A percentile compares a stretch with the other conserved stretches of the same genome.
phyloP scores from a whole-genome alignment of 2,113 vertebrate genomes.

The Centropus unirufus region DNA sequence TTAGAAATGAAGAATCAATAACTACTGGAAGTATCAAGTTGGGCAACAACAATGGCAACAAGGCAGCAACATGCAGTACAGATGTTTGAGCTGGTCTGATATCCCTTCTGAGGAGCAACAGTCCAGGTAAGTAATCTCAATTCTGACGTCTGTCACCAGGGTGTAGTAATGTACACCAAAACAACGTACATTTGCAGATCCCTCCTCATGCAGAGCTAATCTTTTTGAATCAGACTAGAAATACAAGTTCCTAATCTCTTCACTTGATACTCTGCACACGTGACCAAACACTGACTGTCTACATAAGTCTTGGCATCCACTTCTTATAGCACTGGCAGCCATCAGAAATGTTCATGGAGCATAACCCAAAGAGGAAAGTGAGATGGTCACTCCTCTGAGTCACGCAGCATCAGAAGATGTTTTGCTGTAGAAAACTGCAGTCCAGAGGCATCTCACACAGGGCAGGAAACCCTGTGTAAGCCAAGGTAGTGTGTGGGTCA shows the following conservation, averaged over 20 bases:
- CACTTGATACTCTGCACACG: not conserved
- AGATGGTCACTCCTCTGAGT: not conserved
- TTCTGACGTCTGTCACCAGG: not conserved
- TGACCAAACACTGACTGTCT: rapidly evolving
- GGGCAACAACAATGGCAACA: not conserved
- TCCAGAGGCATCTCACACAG: not conserved
- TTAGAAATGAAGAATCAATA: not conserved
- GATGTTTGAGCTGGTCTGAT: not conserved
- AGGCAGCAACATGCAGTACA: rapidly evolving
- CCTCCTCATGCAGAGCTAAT: rapidly evolving
- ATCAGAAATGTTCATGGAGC: not conserved
- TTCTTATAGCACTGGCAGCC: not conserved
- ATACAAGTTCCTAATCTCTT: not conserved
- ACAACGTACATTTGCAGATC: rapidly evolving
- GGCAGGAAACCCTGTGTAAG: rapidly evolving
- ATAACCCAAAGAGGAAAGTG: not conserved
- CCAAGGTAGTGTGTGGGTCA: rapidly evolving
- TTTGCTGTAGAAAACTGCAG: not conserved
- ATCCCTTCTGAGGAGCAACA: not conserved
- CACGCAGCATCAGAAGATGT: not conserved
- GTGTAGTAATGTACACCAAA: rapidly evolving
- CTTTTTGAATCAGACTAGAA: not conserved
- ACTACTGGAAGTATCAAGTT: not conserved
- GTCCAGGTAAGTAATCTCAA: not conserved
- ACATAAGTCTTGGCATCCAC: rapidly evolving